Evolutionary conservation across 2,888 invertebrate species (phyloP).

Genomic region (Ichneumon xanthorius): DNA sequence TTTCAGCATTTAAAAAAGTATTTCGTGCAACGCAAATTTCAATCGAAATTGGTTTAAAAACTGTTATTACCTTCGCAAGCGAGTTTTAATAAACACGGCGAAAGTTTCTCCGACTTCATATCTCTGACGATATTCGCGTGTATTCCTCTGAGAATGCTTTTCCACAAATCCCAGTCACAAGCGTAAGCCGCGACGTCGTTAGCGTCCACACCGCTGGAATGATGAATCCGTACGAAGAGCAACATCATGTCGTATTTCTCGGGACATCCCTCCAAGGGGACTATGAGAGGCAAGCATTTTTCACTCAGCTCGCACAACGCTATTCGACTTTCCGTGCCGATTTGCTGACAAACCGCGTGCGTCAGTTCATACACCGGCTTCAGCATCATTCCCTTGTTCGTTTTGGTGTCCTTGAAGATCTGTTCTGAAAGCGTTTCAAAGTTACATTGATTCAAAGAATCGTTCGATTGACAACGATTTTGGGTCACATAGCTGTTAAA

Average conservation of each 20-base stretch:
- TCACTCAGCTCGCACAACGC: conserved; percentile 87
- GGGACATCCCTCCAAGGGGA: conserved; percentile 81
- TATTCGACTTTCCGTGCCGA: conserved; percentile 86
- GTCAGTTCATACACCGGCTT: conserved; percentile 75
- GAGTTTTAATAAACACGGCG: conserved; percentile 75
- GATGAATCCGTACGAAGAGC: conserved; percentile 86
- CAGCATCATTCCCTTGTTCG: conserved; percentile 66
- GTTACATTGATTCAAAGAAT: background rate
- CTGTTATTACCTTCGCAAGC: conserved; percentile 78
- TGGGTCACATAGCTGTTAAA: background rate
- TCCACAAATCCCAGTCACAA: conserved; percentile 84
- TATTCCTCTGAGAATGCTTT: conserved; percentile 81
- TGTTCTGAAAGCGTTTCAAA: conserved; percentile 66
- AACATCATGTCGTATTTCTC: conserved; percentile 85
- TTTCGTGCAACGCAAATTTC: background rate
- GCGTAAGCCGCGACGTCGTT: conserved; percentile 82
- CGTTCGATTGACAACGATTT: background rate
- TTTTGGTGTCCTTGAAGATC: conserved; percentile 68
- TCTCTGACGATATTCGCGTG: conserved; percentile 82
- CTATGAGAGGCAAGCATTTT: conserved; percentile 83
- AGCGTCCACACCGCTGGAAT: conserved; percentile 84
- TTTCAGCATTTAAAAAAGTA: conserved; percentile 9
- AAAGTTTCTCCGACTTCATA: conserved; percentile 71
- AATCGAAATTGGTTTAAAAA: background rate
- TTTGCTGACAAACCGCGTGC: conserved; percentile 81